Evolutionary conservation across 2,113 vertebrate species (phyloP).

Genomic region (Megaceryle maxima): DNA sequence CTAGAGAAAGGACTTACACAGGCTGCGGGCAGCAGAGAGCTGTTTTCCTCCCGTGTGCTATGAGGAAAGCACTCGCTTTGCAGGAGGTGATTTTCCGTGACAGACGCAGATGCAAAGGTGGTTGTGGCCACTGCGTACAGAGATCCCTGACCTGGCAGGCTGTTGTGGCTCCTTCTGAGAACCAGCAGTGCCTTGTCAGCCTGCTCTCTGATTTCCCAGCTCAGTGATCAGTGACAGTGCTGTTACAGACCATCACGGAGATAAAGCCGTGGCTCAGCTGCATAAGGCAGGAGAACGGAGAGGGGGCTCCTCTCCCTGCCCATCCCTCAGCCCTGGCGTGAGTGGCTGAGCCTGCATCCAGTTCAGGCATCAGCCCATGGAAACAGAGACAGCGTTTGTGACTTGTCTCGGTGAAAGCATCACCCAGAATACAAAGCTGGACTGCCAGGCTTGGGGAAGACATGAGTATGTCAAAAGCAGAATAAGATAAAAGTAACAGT

Average conservation of each 20-base stretch:
- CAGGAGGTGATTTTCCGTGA: neutral
- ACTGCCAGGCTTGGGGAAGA: neutral
- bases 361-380: neutral
- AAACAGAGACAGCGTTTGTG: neutral
- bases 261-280: neutral
- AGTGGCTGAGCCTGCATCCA: neutral
- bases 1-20: neutral
- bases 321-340: neutral
- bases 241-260: neutral
- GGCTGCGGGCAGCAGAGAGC: neutral
- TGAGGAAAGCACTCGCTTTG: accelerated
- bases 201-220: neutral
- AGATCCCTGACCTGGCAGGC: neutral
- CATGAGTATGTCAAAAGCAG: neutral
- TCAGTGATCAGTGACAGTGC: neutral
- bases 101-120: neutral
- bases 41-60: accelerated
- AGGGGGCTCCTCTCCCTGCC: neutral
- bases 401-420: neutral
- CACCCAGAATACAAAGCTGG: neutral
- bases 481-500: neutral
- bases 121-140: neutral
- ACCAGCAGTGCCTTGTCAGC: neutral
- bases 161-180: neutral
- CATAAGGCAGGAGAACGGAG: accelerated